Evolutionary conservation across 2,113 vertebrate genomes (phyloP).

Genomic region (Chaetops frenatus): DNA sequence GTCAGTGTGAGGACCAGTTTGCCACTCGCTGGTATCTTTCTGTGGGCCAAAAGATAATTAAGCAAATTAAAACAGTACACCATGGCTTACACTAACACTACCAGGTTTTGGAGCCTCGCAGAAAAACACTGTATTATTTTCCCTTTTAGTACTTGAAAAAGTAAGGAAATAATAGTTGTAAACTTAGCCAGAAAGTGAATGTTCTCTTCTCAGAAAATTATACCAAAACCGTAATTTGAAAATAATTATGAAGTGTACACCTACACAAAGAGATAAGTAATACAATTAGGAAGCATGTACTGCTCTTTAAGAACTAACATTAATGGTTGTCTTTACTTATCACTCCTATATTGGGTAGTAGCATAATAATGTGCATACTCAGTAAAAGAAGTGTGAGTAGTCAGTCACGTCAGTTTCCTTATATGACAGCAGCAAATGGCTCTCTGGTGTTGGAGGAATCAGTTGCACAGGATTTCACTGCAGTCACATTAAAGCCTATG

Average conservation of each 20-base stretch:
- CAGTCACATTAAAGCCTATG: neutral
- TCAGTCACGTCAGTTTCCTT: neutral
- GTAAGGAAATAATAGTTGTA: neutral
- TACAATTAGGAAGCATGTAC: neutral
- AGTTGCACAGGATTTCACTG: neutral
- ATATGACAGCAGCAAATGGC: neutral
- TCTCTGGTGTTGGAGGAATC: neutral
- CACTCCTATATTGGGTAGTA: neutral
- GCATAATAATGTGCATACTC: neutral
- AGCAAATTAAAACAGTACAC: neutral
- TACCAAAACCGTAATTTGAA: neutral
- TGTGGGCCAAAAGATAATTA: slow-evolving; percentile 46
- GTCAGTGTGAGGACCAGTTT: slow-evolving; percentile 85
- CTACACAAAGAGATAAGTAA: neutral
- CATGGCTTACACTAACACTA: neutral
- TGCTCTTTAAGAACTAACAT: neutral
- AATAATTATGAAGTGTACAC: neutral
- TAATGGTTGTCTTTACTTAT: neutral
- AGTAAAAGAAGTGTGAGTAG: neutral
- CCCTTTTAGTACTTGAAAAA: neutral
- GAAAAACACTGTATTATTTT: neutral
- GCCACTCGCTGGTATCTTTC: slow-evolving; percentile 86
- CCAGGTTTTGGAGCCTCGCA: neutral
- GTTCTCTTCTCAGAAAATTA: neutral
- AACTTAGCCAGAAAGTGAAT: neutral